Percentiles rank a stretch among this genome's conserved stretches.
Conservation (phyloP, 1,140 invertebrate species). For the Paramacrobiotus metropolitanus region DNA sequence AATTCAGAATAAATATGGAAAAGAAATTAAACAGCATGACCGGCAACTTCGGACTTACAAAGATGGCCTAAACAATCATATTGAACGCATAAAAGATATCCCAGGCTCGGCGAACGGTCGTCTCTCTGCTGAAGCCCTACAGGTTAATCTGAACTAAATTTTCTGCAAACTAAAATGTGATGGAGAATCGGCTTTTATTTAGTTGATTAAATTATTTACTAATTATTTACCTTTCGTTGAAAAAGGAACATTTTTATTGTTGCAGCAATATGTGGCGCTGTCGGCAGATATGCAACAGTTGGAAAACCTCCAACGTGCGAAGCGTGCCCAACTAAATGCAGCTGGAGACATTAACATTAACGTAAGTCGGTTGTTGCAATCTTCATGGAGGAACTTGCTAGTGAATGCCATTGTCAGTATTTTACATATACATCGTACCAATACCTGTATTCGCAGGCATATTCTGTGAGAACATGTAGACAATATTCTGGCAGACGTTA, state of each 20-base stretch:
- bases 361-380: neutral
- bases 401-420: too few relatives aligned
- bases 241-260: neutral
- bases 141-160: neutral
- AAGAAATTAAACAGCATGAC: neutral
- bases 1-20: neutral
- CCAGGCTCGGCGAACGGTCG: neutral
- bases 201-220: too few relatives aligned
- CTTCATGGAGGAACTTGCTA: too few relatives aligned
- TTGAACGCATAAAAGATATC: neutral
- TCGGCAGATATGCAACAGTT: neutral
- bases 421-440: too few relatives aligned
- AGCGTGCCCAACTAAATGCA: neutral
- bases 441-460: too few relatives aligned
- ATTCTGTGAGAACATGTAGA: too few relatives aligned
- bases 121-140: neutral
- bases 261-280: neutral
- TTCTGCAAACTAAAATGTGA: too few relatives aligned
- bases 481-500: too few relatives aligned
- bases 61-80: neutral
- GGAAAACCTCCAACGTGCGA: neutral
- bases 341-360: neutral
- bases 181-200: too few relatives aligned
- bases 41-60: neutral
- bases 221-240: too few relatives aligned